These are phyloP conservation scores for Entomobrya multifasciata DNA, from an alignment of 2,888 invertebrate genomes.

Conservation along the genomic window DNA sequence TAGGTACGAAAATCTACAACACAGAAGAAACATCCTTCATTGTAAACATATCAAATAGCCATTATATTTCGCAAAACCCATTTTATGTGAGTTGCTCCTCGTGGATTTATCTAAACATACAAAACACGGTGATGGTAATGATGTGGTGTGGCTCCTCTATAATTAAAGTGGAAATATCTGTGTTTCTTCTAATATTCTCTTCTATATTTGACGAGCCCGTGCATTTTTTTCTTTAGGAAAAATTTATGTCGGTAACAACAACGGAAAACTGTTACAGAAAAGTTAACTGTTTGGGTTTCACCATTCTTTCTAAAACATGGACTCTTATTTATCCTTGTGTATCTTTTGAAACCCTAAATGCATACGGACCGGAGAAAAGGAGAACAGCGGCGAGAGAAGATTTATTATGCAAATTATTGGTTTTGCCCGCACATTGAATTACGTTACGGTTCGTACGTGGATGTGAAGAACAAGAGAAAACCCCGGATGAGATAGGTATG, in stretches of 20 bases:
- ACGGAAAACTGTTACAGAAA: no score
- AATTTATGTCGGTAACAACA: not conserved
- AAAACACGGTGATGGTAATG: not conserved
- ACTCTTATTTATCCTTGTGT: not conserved
- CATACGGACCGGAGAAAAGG: not conserved
- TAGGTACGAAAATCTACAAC: conserved; percentile 47
- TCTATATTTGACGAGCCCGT: not conserved
- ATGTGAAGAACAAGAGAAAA: not conserved
- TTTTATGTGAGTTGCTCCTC: conserved; percentile 22
- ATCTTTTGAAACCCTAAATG: no score
- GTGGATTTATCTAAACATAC: conserved; percentile 24
- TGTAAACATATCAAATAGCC: conserved; percentile 66
- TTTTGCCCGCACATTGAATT: conserved; percentile 64
- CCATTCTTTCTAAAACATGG: no score
- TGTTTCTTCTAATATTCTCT: conserved; percentile 20
- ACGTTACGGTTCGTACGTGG: not conserved
- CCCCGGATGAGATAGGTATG: not conserved
- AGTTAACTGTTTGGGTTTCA: not conserved
- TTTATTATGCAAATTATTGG: conserved; percentile 75
- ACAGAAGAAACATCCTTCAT: conserved; percentile 53
- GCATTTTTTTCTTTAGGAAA: not conserved
- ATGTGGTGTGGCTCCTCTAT: not conserved
- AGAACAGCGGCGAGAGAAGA: conserved; percentile 46
- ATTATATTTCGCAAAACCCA: conserved; percentile 49
- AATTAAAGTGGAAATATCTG: conserved; percentile 34